Base-by-base conservation (phyloP, 2,113 vertebrate species). In the Nibea coibor region DNA sequence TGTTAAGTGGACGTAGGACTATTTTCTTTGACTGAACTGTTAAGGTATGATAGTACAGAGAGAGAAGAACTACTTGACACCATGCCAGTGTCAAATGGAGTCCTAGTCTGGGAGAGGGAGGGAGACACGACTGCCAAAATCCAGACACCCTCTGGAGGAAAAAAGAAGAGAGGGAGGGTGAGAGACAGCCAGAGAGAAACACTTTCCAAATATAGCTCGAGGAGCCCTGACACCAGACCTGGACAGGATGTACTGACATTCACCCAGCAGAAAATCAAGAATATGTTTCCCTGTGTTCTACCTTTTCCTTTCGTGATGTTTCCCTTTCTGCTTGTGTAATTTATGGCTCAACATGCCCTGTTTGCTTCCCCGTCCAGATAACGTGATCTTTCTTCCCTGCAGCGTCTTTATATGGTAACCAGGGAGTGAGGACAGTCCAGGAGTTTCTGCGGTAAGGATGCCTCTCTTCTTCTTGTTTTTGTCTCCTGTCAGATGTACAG, bases 381-480 rank as follows among this genome's bases (percentile, higher is more conserved):
- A 85, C 62, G 53, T 26, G 39, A 72, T 53, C 48, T 75, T 39
- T 81, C 68, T 84, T 62, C 43, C 73, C 91, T 91, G 5, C 91
- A 96, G 95, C 83, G 68, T 91, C 92, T 87, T 81, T 92, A 70
- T 88, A 84, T 70, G 83, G 92, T 80, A 90, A 84, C 92, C 91
- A 89, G 75, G 89, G 91, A 66, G 71, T 91, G 58, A 88, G 90
- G 88, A 94, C 93, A 0, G 87, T 95, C 43, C 93, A 95, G 82
- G 91, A 91, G 43, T 94, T 94, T 86, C 83, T 93, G 84, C 91
- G 95, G 96, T 97, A 95, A 88, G 96, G 53, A 71, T 3, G 0
- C 10, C 31, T 76, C 12, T 82, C 31, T 57, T 66, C 26, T 65
- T 66, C 26, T 65, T 76, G 0, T 42, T 59, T 54, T 63, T 14